Evolutionary conservation across 2,797 vertebrate species (phyloP).

Genomic region (Hippopotamyrus pictus): DNA sequence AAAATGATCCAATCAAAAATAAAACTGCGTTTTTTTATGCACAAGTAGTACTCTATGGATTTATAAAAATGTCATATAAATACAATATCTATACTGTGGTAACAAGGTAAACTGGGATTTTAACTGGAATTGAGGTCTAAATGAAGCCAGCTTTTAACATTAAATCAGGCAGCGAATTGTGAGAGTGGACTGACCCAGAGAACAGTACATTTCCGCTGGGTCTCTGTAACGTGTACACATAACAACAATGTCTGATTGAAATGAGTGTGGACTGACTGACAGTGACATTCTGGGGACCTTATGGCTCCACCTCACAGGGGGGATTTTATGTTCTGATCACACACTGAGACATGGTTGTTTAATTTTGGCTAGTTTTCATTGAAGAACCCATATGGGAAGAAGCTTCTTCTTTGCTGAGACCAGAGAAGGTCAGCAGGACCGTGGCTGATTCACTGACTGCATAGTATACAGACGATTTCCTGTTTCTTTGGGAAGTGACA

Average conservation of each 20-base stretch:
- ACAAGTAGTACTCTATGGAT: neutral
- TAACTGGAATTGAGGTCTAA: slow-evolving; percentile 5
- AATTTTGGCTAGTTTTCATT: neutral
- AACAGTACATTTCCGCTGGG: neutral
- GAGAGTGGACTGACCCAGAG: neutral
- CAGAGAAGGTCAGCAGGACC: neutral
- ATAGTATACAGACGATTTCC: neutral
- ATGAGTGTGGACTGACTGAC: neutral
- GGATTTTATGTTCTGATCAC: slow-evolving; percentile 4
- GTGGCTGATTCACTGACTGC: neutral
- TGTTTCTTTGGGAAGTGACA: slow-evolving; percentile 4
- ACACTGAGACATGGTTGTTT: neutral
- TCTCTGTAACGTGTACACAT: neutral
- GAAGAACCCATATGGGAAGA: slow-evolving; percentile 2
- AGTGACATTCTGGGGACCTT: neutral
- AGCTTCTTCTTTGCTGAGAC: neutral
- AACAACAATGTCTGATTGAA: neutral
- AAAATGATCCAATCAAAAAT: neutral
- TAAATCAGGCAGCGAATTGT: slow-evolving; percentile 9
- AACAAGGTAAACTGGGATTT: slow-evolving; percentile 9
- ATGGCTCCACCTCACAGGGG: neutral
- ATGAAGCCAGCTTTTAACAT: slow-evolving; percentile 9
- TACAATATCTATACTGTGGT: neutral
- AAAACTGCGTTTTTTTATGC: neutral
- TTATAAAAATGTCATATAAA: neutral